Base-by-base conservation (phyloP, 2,888 invertebrate genomes). In the Luperina nickerlii region DNA sequence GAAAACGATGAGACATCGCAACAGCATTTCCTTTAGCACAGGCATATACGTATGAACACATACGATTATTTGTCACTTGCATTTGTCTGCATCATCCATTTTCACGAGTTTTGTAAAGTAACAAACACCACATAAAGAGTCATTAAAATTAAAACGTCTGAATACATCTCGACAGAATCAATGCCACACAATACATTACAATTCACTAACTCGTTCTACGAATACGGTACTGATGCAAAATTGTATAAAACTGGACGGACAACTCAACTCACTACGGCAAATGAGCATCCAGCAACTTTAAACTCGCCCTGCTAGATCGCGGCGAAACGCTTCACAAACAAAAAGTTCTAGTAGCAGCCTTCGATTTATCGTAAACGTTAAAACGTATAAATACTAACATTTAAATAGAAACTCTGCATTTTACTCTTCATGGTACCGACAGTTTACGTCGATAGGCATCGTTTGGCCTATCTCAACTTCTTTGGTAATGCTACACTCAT, bases 221-320 rank as follows among this genome's bases (percentile, higher is more conserved):
- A 89, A 88, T 89, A 92, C 89, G 86, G 91, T 91, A 92, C 91
- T 93, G 93, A 92, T 95, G 95, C 94, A 95, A 95, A 94, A 94
- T 92, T 95, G 94, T 96, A 96, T 94, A 96, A 96, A 96, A 96
- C 93, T 97, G 96, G 96, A 97, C 96, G 96, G 96, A 96, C 93
- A 96, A 96, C 96, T 96, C 96, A 96, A 96, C 96, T 96, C 96
- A 96, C 95, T 96, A 94, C 93, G 90, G 96, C 94, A 96, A 95
- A 96, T 96, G 96, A 96, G 96, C 95, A 96, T 96, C 96, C 96
- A 95, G 94, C 92, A 92, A 94, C 93, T 86, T 88, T 90, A 92
- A 93, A 90, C 89, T 90, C 90, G 88, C 91, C 88, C 88, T 80
- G 82, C 89, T 88, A 90, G 82, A 90, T 90, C 84, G 88, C 89